Evolutionary conservation across 1,140 invertebrate genomes (phyloP).

Genomic region (Andricus grossulariae): DNA sequence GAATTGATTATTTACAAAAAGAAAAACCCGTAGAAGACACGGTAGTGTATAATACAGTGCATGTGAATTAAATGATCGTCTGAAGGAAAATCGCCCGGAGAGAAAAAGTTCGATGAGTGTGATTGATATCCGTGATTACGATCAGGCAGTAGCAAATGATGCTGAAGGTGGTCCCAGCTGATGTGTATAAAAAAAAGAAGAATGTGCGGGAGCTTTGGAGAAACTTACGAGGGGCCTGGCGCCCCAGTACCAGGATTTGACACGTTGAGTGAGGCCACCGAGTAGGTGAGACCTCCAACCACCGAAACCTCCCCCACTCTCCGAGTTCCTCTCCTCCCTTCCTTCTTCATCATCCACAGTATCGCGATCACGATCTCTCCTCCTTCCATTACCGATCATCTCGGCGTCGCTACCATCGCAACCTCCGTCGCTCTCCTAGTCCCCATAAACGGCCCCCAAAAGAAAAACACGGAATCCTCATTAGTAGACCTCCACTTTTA

Average conservation of each 20-base stretch:
- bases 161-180: no score
- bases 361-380: conserved; percentile 81
- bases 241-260: conserved; percentile 96
- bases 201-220: conserved; percentile 34
- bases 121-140: no score
- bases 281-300: conserved; percentile 90
- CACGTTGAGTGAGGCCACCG: conserved; percentile 94
- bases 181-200: conserved; percentile 37
- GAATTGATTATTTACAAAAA: no score
- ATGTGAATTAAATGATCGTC: no score
- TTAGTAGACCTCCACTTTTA: conserved; percentile 48
- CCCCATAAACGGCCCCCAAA: conserved; percentile 56
- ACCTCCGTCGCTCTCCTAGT: conserved; percentile 72
- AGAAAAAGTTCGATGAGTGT: no score
- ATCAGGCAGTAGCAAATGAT: no score
- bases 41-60: no score
- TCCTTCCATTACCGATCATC: conserved; percentile 77
- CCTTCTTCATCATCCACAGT: conserved; percentile 74
- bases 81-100: no score
- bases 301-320: conserved; percentile 89
- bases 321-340: conserved; percentile 73
- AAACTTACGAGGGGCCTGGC: conserved; percentile 93
- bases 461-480: conserved; percentile 60
- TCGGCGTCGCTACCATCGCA: conserved; percentile 76
- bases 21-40: no score